Evolutionary conservation across 1,140 invertebrate species (phyloP).

Genomic region (Drosophila cardini): DNA sequence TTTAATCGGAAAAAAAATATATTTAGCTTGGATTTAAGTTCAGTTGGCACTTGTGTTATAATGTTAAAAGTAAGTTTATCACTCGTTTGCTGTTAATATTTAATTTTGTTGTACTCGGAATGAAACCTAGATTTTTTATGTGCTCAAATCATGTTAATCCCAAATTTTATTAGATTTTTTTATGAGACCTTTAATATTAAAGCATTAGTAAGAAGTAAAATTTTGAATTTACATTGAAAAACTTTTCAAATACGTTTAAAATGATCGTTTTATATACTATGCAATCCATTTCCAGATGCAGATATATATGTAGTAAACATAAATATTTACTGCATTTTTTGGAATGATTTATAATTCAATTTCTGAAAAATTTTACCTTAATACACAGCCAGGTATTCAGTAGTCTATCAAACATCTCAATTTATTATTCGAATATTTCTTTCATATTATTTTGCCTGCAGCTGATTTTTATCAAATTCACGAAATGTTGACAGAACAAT

Average conservation of each 20-base stretch:
- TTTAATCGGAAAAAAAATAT: background rate
- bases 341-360: no score
- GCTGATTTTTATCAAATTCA: constrained; percentile 18
- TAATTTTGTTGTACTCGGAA: background rate
- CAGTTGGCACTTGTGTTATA: background rate
- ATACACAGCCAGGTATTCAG: background rate
- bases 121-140: background rate
- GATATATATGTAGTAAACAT: no score
- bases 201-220: no score
- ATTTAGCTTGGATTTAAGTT: background rate
- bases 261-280: no score
- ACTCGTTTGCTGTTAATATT: background rate
- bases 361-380: no score
- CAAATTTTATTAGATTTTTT: no score
- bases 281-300: no score
- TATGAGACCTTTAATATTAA: no score
- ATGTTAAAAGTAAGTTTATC: constrained; percentile 8
- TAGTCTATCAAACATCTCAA: background rate
- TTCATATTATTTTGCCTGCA: constrained; percentile 3
- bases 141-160: background rate
- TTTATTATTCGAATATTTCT: background rate
- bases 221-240: no score
- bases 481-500: background rate
- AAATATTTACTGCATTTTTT: no score
- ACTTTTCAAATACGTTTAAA: no score